These are phyloP conservation scores for Acanthococcus lagerstroemiae DNA, from an alignment of 2,888 invertebrate genomes.

Conservation along the genomic window DNA sequence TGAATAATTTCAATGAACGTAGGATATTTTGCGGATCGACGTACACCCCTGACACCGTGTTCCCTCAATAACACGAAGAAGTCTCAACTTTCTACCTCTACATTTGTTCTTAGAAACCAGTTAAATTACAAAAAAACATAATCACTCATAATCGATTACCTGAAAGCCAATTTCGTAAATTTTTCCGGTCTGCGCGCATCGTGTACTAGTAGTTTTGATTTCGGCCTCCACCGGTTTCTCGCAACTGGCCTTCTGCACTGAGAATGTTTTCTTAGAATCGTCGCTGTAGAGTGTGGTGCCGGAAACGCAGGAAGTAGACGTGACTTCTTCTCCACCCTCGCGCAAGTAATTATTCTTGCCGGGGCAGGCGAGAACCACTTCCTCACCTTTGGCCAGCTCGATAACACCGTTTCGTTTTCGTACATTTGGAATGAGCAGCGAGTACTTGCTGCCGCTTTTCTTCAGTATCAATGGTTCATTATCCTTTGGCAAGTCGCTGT, in stretches of 20 bases:
- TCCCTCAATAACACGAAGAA: too few relatives aligned
- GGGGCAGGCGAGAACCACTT: conserved; percentile 29
- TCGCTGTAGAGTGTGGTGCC: neutral
- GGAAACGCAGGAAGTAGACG: neutral
- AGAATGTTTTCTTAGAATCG: neutral
- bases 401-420: conserved; percentile 15
- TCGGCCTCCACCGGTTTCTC: conserved; percentile 9
- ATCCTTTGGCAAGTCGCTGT: conserved; percentile 9
- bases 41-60: too few relatives aligned
- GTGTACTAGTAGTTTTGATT: neutral
- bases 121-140: too few relatives aligned
- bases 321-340: neutral
- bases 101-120: too few relatives aligned
- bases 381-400: conserved; percentile 15
- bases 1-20: too few relatives aligned
- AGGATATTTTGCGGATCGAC: too few relatives aligned
- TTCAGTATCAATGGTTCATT: conserved; percentile 19
- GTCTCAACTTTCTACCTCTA: too few relatives aligned
- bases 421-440: conserved; percentile 14
- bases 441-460: neutral
- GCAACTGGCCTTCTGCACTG: conserved; percentile 13
- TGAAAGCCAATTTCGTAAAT: conserved; percentile 28
- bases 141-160: conserved; percentile 7
- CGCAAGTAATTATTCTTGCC: conserved; percentile 27
- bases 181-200: conserved; percentile 16